Evolutionary conservation across 2,113 vertebrate species (phyloP).

Genomic region (Scolopax mira): DNA sequence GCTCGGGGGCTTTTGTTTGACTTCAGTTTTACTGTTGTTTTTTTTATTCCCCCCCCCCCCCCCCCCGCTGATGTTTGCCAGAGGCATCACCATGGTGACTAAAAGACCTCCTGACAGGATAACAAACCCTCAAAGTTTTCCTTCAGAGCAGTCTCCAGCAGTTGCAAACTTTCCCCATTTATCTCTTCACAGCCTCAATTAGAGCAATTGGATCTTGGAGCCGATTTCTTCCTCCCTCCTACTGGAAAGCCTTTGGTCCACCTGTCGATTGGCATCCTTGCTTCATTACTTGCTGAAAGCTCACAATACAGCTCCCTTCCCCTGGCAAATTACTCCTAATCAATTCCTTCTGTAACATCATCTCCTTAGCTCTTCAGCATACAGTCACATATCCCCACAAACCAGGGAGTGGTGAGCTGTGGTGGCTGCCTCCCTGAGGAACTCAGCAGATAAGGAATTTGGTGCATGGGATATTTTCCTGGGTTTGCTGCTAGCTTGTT

Average conservation of each 20-base stretch:
- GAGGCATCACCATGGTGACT: slow-evolving; percentile 60
- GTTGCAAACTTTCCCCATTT: slow-evolving; percentile 67
- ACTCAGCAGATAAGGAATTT: not conserved
- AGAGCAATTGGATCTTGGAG: slow-evolving; percentile 65
- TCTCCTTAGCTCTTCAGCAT: slow-evolving; percentile 9
- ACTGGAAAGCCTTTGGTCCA: slow-evolving; percentile 72
- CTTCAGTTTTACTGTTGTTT: not conserved
- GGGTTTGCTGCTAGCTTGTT: not conserved
- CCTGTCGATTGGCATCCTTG: slow-evolving; percentile 75
- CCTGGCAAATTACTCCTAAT: slow-evolving; percentile 76
- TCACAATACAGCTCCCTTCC: slow-evolving; percentile 62
- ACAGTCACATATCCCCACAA: not conserved
- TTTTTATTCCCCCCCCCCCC: too few species aligned
- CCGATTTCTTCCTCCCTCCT: slow-evolving; percentile 60
- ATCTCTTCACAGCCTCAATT: slow-evolving; percentile 72
- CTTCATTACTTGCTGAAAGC: slow-evolving; percentile 78
- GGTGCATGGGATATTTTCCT: not conserved
- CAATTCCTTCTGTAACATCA: slow-evolving; percentile 70
- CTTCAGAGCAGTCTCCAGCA: slow-evolving; percentile 60
- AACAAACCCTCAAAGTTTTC: slow-evolving; percentile 64
- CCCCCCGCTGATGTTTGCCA: not conserved
- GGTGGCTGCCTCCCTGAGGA: not conserved
- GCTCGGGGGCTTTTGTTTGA: not conserved
- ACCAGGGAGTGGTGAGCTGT: not conserved
- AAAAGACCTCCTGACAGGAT: slow-evolving; percentile 64